Percentiles rank a stretch among this genome's conserved stretches.
Evolutionary conservation across 2,113 vertebrate genomes (phyloP).

Genomic region (Bujurquina vittata): DNA sequence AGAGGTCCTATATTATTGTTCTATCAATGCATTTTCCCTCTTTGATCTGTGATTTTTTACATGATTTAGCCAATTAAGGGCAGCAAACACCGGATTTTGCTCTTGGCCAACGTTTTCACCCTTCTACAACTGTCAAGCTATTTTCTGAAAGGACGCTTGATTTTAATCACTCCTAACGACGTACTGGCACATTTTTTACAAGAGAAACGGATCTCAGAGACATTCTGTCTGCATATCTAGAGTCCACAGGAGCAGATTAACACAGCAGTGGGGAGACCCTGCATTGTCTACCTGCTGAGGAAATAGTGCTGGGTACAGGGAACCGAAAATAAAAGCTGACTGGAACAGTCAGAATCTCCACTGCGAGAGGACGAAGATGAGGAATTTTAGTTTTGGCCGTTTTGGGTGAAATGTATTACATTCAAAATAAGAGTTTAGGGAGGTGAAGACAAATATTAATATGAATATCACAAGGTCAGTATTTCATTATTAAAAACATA

Average conservation of each 20-base stretch:
- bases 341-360: background rate
- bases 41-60: background rate
- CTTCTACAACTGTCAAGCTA: constrained; percentile 6
- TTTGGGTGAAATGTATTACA: too few species aligned
- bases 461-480: background rate
- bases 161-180: constrained; percentile 77
- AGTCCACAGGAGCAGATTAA: constrained; percentile 70
- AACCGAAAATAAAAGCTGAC: background rate
- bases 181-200: constrained; percentile 38
- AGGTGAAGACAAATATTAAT: background rate
- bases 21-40: background rate
- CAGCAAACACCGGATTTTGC: background rate
- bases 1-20: background rate
- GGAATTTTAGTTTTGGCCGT: fast-evolving
- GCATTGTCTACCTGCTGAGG: constrained; percentile 41
- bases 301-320: background rate
- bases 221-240: constrained; percentile 27
- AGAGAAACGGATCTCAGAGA: constrained; percentile 14
- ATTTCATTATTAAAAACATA: background rate
- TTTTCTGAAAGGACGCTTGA: constrained; percentile 53
- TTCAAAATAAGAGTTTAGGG: background rate
- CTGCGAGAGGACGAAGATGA: background rate
- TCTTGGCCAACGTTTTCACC: constrained; percentile 1
- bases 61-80: background rate
- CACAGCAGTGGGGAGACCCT: constrained; percentile 57